Conservation (phyloP, 2,797 vertebrate species). For the Picus viridis region DNA sequence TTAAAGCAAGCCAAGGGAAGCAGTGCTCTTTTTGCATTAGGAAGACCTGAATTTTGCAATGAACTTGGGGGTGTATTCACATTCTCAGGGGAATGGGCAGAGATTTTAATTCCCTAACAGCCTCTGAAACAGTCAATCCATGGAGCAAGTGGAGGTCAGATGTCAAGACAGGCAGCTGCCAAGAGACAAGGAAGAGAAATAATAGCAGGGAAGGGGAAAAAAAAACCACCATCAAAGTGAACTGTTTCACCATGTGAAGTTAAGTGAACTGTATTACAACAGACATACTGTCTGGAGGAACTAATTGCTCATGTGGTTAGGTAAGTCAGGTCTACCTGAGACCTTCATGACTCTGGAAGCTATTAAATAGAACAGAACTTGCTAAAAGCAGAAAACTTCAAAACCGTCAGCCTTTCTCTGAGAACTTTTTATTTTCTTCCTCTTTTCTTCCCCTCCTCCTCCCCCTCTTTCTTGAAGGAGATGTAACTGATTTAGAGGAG, state of each 20-base stretch:
- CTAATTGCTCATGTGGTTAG: constrained; percentile 63
- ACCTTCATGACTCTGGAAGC: constrained; percentile 69
- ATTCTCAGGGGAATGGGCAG: background rate
- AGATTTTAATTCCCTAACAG: constrained; percentile 55
- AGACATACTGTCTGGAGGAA: constrained; percentile 46
- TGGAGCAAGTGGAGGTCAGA: constrained; percentile 56
- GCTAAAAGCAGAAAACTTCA: constrained; percentile 71
- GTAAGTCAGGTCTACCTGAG: constrained; percentile 64
- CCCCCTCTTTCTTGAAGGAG: too few species aligned
- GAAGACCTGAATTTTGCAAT: background rate
- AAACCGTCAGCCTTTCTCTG: constrained; percentile 51
- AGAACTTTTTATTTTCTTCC: background rate
- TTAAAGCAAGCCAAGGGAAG: background rate
- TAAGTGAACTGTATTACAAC: constrained; percentile 70
- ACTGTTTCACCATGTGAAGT: constrained; percentile 55
- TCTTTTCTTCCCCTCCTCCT: background rate
- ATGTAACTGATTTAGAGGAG: too few species aligned
- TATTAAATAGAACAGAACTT: constrained; percentile 73
- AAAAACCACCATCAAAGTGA: constrained; percentile 30
- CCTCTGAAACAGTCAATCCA: constrained; percentile 41
- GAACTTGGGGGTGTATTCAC: background rate
- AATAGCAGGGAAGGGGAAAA: constrained; percentile 44
- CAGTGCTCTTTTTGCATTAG: background rate
- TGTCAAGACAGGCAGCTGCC: constrained; percentile 56
- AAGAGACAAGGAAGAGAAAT: constrained; percentile 45